Evolutionary conservation across 2,888 invertebrate genomes (phyloP), one percentile per base, ranked within the genome.

Genomic region (Euplexia lucipara): DNA sequence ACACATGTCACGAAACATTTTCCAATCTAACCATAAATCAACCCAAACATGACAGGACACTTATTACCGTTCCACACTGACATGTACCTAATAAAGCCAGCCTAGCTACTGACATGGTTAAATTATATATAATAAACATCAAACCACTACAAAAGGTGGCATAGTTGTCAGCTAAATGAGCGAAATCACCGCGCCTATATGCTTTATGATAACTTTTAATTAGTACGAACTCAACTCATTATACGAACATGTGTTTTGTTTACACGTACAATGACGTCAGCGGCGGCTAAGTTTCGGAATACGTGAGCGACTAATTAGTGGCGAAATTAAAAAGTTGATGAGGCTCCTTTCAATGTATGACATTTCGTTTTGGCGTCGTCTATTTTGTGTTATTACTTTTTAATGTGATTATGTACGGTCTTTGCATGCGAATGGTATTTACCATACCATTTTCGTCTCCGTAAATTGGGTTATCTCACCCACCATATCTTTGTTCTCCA

Each of bases 311-410:
- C 51, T 71, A 70, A 75, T 71, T 70, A 71, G 63, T 62, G 34
- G 63, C 47, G 42, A 57, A 76, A 76, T 75, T 70, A 47, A 62
- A 62, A 76, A 62, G 44, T 56, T 48, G 22, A 59, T 75, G 37
- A 61, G 54, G 4, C 26, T 69, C 44, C 26, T 59, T 61, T 68
- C 34, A 39, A 22, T 66, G 39, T 52, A 20, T 42, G 41, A 32
- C 18, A n/a, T 57, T 59, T 20, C 10, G 62, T 70, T 53, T 35
- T 39, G 20, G 9, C 7, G 10, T 35, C 34, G 39, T 51, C 18
- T 37, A 20, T 54, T 37, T 39, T 6, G 12, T 34, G 9, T n/a
- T n/a, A 5, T 34, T 32, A 35, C 37, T 26, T 26, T 26, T 26
- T 5, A 26, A 2, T 26, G 5, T 32, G 47, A 41, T 26, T 22